Conservation (phyloP, 2,113 vertebrate genomes). For the Laterallus jamaicensis region DNA sequence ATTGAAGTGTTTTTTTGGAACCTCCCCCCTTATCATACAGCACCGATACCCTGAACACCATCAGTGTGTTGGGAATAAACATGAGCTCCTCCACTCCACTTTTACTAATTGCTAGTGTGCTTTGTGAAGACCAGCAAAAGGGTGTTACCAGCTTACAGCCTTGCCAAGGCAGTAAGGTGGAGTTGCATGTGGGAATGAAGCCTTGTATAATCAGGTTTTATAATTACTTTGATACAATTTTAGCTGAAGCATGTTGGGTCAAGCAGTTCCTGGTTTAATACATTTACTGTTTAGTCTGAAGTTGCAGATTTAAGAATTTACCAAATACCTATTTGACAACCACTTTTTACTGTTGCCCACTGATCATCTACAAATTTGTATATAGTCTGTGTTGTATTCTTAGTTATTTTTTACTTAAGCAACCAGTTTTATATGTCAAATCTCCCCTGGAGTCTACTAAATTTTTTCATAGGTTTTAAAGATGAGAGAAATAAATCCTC, state of each 20-base stretch:
- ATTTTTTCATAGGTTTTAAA: background rate
- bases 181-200: conserved; percentile 69
- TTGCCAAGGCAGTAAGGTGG: conserved; percentile 73
- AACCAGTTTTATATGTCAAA: background rate
- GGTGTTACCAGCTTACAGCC: conserved; percentile 51
- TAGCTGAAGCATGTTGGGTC: conserved; percentile 68
- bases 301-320: background rate
- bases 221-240: conserved; percentile 64
- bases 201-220: conserved; percentile 73
- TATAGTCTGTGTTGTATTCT: background rate
- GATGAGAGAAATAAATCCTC: background rate
- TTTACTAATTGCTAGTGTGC: background rate
- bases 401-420: background rate
- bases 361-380: background rate
- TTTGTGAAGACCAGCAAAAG: conserved; percentile 31
- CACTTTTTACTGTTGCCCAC: background rate
- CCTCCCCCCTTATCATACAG: background rate
- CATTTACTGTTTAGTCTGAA: background rate
- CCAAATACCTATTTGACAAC: background rate
- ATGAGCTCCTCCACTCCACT: background rate
- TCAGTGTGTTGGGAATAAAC: background rate
- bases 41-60: background rate
- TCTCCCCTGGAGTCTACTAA: background rate
- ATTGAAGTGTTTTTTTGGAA: background rate
- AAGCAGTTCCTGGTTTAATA: conserved; percentile 47